These are phyloP conservation scores for Diadegma fenestrale DNA, from an alignment of 2,888 invertebrate species.

Conservation along the genomic window DNA sequence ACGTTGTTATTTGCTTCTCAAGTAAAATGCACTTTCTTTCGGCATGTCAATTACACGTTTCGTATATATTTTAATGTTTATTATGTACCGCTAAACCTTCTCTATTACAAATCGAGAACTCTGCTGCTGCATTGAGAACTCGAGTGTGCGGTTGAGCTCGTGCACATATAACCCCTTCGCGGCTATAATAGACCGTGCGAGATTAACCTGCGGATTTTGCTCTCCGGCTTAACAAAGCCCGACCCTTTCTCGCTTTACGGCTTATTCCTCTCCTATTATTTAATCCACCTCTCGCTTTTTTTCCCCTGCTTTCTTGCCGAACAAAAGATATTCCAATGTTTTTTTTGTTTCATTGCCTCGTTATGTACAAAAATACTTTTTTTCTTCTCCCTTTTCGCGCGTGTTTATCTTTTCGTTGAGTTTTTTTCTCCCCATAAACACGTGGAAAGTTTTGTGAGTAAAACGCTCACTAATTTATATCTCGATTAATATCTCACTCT, in stretches of 20 bases:
- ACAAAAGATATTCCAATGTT: not conserved
- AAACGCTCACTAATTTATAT: not conserved
- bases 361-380: not conserved
- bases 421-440: not conserved
- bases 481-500: not conserved
- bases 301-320: not conserved
- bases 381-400: not conserved
- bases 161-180: conserved; percentile 37
- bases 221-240: conserved; percentile 40
- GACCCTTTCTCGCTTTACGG: conserved; percentile 19
- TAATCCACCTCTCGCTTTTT: not conserved
- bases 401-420: not conserved
- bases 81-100: not conserved
- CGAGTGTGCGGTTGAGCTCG: conserved; percentile 13
- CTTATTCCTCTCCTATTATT: conserved; percentile 6
- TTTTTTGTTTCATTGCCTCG: not conserved
- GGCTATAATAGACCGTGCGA: conserved; percentile 49
- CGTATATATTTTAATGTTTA: not conserved
- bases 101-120: conserved; percentile 11
- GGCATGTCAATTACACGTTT: not conserved
- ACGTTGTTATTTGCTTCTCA: not conserved
- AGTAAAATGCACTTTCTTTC: not conserved
- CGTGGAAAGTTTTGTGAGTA: not conserved
- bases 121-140: not conserved
- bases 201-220: conserved; percentile 50